Percentiles rank a stretch among this genome's conserved stretches.
phyloP scores from a whole-genome alignment of 2,113 vertebrate species.

The Polypterus senegalus region DNA sequence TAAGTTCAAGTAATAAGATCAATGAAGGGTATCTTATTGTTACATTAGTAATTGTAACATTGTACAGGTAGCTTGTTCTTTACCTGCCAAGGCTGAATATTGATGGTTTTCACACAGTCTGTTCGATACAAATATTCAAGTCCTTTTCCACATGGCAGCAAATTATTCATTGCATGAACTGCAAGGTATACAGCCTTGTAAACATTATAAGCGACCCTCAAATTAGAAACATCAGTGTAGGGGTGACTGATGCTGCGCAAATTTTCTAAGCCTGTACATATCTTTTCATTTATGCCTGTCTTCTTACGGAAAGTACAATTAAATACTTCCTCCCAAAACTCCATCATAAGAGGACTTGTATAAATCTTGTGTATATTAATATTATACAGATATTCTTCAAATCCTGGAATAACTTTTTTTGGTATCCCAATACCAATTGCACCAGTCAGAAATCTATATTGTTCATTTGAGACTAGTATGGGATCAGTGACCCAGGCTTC shows the following conservation, averaged over 20 bases:
- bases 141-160: constrained; percentile 37
- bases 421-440: constrained; percentile 43
- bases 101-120: constrained; percentile 31
- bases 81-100: constrained; percentile 40
- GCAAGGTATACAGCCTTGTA: constrained; percentile 54
- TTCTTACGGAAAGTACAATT: constrained; percentile 30
- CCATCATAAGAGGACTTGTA: constrained; percentile 30
- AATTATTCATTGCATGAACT: constrained; percentile 43
- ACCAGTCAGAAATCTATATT: constrained; percentile 43
- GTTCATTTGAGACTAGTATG: constrained; percentile 39
- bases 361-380: constrained; percentile 32
- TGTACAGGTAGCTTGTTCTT: constrained; percentile 6
- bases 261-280: constrained; percentile 40
- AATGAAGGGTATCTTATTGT: too few species aligned
- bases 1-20: too few species aligned
- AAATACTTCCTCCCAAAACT: constrained; percentile 45
- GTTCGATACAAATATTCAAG: constrained; percentile 1
- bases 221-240: constrained; percentile 47
- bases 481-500: constrained; percentile 48
- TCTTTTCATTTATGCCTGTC: background rate
- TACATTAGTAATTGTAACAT: background rate
- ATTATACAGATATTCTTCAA: constrained; percentile 33
- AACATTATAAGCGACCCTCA: constrained; percentile 50
- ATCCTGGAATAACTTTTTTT: constrained; percentile 45
- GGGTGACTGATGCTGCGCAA: constrained; percentile 29